A percentile compares a stretch with the other conserved stretches of the same genome.
phyloP scores from a whole-genome alignment of 1,140 invertebrate genomes.

The Brachionus angularis region DNA sequence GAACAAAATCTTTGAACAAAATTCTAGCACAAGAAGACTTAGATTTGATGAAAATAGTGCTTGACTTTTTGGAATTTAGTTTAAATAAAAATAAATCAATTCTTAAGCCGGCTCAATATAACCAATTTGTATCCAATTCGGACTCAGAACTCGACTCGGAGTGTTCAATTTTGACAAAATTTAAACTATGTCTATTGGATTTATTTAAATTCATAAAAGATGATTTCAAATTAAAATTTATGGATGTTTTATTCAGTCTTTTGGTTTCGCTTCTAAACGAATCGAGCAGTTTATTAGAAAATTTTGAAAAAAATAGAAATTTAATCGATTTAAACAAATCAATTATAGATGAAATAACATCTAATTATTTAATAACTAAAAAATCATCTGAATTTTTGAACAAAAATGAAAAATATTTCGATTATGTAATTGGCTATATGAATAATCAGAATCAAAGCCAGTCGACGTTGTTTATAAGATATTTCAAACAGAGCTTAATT shows the following conservation, averaged over 20 bases:
- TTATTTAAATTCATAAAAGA: slow-evolving; percentile 16
- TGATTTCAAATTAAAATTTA: neutral
- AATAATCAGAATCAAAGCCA: slow-evolving; percentile 11
- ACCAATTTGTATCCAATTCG: neutral
- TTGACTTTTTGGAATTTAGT: neutral
- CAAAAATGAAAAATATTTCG: slow-evolving; percentile 21
- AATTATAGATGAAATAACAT: neutral
- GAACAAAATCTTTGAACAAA: slow-evolving; percentile 26
- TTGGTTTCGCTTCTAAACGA: neutral
- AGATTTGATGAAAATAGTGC: no score
- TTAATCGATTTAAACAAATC: neutral
- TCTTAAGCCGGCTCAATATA: neutral
- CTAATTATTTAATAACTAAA: neutral
- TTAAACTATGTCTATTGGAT: neutral
- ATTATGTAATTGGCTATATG: slow-evolving; percentile 22
- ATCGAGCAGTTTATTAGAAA: neutral
- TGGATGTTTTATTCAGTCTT: neutral
- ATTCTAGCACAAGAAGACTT: neutral
- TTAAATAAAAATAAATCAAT: neutral
- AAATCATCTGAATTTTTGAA: slow-evolving; percentile 22
- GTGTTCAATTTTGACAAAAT: neutral
- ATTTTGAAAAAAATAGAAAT: neutral
- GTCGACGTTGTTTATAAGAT: neutral
- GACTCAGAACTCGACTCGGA: slow-evolving; percentile 1
- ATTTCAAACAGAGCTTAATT: no score